Evolutionary conservation across 2,888 invertebrate genomes (phyloP), one percentile per base, ranked within the genome.

Genomic region (Tenodera sinensis): DNA sequence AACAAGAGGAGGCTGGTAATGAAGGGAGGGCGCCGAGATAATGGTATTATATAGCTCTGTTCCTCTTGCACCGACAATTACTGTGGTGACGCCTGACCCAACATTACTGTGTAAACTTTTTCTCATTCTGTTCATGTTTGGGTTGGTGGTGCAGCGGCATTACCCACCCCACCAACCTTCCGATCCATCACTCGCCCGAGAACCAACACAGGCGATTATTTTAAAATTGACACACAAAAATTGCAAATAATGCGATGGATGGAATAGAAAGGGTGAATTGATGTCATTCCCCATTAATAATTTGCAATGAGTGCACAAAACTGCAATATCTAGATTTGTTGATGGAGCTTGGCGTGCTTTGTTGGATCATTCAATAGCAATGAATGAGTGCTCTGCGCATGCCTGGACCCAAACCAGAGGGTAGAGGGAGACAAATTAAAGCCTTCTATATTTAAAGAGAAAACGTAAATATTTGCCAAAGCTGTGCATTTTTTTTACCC

Each of bases 31-130:
- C 42, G 30, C 83, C 34, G 30, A 87, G 87, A 87, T 87, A 87
- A 87, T 87, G 87, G 87, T 87, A 87, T 87, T 87, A 87, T 81
- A 25, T 71, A 25, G 54, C 54, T 71, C 15, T 71, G 25, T 15
- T 25, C 54, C 15, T 71, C 54, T 71, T 42, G 42, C 54, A 71
- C 54, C 54, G 54, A 71, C 54, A 71, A 71, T 71, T 71, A 71
- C 54, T 71, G 54, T 71, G 54, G 87, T 87, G 87, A 87, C 87
- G 82, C 87, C 82, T 87, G 34, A 34, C 83, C 34, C 83, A 87
- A 87, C 83, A 83, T 83, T 42, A 83, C 83, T 87, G 87, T 87
- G 87, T 87, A 87, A 87, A 87, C 87, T 87, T 87, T 87, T 71
- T 71, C 54, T 87, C 87, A 27, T 87, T 87, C 83, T 87, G 87